Conservation (phyloP, 2,113 vertebrate genomes). For the Vulpes vulpes region DNA sequence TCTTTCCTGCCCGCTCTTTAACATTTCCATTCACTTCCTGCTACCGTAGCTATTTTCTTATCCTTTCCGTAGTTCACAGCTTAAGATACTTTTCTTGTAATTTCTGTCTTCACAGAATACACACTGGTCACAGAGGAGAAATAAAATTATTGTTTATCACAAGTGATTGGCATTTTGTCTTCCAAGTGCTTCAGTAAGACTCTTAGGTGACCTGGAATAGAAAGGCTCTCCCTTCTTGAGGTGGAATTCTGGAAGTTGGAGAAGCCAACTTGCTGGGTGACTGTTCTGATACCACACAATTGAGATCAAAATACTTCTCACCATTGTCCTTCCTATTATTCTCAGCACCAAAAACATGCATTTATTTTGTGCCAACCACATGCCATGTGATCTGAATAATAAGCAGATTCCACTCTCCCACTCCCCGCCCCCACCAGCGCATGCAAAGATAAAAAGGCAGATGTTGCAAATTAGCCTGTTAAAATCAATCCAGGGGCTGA, state of each 20-base stretch:
- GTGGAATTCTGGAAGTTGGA: not conserved
- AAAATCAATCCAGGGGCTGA: not conserved
- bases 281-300: not conserved
- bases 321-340: not conserved
- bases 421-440: not conserved
- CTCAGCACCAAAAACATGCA: not conserved
- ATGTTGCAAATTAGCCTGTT: not conserved
- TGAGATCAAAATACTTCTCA: not conserved
- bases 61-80: not conserved
- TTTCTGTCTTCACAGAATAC: slow-evolving; percentile 18
- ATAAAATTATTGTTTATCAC: not conserved
- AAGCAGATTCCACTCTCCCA: slow-evolving; percentile 23
- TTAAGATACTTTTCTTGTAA: slow-evolving; percentile 33
- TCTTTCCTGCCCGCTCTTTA: not conserved
- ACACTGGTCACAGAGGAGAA: not conserved
- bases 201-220: not conserved
- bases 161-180: slow-evolving; percentile 2
- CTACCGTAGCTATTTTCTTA: not conserved
- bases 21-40: not conserved
- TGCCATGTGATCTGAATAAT: slow-evolving; percentile 3
- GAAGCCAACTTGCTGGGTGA: not conserved
- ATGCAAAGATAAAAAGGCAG: not conserved
- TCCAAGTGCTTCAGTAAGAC: not conserved
- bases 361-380: slow-evolving; percentile 12
- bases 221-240: not conserved